A percentile compares a stretch with the other conserved stretches of the same genome.
Evolutionary conservation across 2,113 vertebrate species (phyloP).

Genomic region (Muscicapa adusta): DNA sequence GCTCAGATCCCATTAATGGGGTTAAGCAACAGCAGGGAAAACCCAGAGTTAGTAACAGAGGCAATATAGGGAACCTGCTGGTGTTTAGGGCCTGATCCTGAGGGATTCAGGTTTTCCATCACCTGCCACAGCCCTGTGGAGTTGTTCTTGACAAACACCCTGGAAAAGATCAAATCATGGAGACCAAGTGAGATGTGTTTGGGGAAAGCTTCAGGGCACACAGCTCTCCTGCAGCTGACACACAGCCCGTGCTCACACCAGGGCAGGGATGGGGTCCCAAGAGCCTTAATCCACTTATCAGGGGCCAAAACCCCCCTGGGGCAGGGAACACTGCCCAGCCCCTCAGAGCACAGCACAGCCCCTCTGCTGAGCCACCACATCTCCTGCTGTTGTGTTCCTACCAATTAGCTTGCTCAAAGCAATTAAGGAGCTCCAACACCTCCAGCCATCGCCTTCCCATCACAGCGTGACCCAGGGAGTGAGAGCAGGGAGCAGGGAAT

Average conservation of each 20-base stretch:
- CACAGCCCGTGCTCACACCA: background rate
- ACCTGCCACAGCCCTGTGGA: rapidly evolving
- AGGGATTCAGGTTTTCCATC: background rate
- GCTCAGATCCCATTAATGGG: background rate
- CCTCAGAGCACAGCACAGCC: rapidly evolving
- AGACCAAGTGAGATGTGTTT: rapidly evolving
- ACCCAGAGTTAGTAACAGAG: background rate
- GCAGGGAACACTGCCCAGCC: rapidly evolving
- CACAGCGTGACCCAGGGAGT: rapidly evolving
- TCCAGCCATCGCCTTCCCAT: background rate
- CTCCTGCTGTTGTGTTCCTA: background rate
- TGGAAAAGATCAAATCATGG: rapidly evolving
- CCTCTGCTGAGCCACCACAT: rapidly evolving
- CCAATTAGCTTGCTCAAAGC: background rate
- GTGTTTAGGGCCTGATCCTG: background rate
- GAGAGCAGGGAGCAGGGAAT: background rate
- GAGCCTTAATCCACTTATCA: rapidly evolving
- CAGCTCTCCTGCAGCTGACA: background rate
- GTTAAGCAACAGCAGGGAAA: background rate
- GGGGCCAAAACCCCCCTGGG: rapidly evolving
- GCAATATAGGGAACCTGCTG: background rate
- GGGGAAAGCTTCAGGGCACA: rapidly evolving
- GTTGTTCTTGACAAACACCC: background rate
- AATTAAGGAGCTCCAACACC: background rate
- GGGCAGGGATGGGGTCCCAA: rapidly evolving